phyloP scores from a whole-genome alignment of 2,888 invertebrate species.

The Pristionchus fissidentatus region DNA sequence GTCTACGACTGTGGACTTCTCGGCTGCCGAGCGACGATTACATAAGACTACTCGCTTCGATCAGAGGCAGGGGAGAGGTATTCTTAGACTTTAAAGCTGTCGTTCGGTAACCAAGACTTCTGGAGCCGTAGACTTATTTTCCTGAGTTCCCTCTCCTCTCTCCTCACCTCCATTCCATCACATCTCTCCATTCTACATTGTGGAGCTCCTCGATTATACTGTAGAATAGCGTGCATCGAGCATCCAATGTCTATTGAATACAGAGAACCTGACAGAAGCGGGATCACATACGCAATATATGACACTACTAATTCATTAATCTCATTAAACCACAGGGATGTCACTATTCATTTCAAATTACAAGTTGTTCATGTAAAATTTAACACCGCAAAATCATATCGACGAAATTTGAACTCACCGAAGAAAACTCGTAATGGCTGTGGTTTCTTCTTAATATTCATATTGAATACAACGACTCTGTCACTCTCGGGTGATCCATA shows the following conservation, averaged over 20 bases:
- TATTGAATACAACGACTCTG: slow-evolving; percentile 30
- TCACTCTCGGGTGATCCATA: slow-evolving; percentile 8
- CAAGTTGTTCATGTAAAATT: neutral
- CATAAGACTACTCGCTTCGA: no score
- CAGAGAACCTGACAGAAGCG: neutral
- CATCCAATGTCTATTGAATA: slow-evolving; percentile 2
- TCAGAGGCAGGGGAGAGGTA: no score
- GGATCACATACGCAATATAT: no score
- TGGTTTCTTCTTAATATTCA: slow-evolving; percentile 25
- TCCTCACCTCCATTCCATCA: neutral
- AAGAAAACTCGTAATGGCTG: neutral
- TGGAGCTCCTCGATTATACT: neutral
- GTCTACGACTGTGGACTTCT: no score
- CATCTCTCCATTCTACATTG: neutral
- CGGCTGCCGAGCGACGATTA: no score
- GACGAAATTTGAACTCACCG: neutral
- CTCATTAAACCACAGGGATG: no score
- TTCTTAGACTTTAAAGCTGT: no score
- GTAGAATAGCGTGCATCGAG: slow-evolving; percentile 15
- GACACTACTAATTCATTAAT: no score
- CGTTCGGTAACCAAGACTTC: no score
- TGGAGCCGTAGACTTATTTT: no score
- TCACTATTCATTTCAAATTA: no score
- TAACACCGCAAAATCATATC: neutral
- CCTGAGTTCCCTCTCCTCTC: neutral